These are phyloP conservation scores for Mechanitis mazaeus DNA, from an alignment of 2,888 invertebrate species.

Conservation along the genomic window DNA sequence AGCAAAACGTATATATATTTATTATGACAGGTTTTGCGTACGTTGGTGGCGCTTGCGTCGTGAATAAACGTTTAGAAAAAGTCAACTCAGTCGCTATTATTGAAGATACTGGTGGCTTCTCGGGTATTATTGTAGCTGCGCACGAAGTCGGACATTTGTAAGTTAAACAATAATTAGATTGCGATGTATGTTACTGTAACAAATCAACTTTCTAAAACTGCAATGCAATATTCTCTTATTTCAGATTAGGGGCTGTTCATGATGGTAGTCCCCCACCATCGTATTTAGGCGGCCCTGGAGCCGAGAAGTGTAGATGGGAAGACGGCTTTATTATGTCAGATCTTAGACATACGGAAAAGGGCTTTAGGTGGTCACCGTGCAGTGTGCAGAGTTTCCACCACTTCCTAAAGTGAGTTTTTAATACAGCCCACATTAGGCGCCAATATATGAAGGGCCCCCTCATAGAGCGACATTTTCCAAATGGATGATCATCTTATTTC, in stretches of 20 bases:
- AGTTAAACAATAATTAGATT: conserved; percentile 52
- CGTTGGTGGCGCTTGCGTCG: conserved; percentile 96
- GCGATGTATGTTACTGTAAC: too few species aligned
- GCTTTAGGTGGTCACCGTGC: conserved; percentile 96
- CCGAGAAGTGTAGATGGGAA: conserved; percentile 96
- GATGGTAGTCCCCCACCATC: conserved; percentile 96
- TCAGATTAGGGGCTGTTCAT: conserved; percentile 94
- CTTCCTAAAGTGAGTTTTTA: conserved; percentile 89
- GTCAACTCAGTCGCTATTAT: conserved; percentile 97
- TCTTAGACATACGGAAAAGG: conserved; percentile 94
- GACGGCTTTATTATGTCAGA: conserved; percentile 98
- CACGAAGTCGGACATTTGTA: conserved; percentile 98
- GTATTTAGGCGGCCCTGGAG: conserved; percentile 95
- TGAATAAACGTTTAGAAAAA: conserved; percentile 95
- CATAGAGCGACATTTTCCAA: too few species aligned
- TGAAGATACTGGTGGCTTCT: conserved; percentile 97
- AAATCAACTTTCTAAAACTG: too few species aligned
- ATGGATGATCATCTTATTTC: too few species aligned
- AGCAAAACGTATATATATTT: conserved; percentile 16
- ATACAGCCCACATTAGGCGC: conserved; percentile 4
- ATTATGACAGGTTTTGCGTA: conserved; percentile 89
- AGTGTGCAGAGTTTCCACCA: conserved; percentile 96
- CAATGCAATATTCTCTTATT: conserved; percentile 16
- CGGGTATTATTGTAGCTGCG: conserved; percentile 96
- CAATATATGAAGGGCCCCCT: not conserved